Percentiles rank a stretch among this genome's conserved stretches.
Conservation (phyloP, 2,113 vertebrate species). For the Passer domesticus region DNA sequence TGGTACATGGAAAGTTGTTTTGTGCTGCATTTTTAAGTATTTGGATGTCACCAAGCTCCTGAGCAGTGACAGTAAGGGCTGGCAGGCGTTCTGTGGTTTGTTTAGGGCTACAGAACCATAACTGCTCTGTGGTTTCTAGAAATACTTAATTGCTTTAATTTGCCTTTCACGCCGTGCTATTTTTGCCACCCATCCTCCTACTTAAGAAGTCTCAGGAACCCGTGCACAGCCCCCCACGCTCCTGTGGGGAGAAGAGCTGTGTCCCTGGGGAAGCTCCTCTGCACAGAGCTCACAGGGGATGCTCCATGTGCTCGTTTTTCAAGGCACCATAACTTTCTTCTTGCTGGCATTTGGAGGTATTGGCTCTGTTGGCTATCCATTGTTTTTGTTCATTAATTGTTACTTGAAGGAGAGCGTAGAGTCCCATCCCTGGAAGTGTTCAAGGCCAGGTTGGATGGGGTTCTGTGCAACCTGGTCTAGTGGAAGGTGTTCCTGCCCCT, state of each 20-base stretch:
- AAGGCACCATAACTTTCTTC: not conserved
- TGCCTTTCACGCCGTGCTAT: not conserved
- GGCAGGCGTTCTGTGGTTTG: not conserved
- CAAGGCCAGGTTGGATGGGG: not conserved
- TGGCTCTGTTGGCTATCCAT: not conserved
- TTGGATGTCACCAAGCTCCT: not conserved
- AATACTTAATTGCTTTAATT: not conserved
- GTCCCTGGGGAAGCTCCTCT: not conserved
- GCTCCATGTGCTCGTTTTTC: not conserved
- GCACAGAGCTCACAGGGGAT: not conserved
- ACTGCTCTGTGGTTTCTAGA: not conserved
- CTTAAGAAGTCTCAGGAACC: not conserved
- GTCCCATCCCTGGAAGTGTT: not conserved
- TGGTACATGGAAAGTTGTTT: not conserved
- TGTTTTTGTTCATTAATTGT: not conserved
- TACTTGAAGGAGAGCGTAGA: not conserved
- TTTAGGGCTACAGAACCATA: not conserved
- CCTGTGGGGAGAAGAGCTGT: accelerated
- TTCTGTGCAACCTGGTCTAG: not conserved
- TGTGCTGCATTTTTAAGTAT: not conserved
- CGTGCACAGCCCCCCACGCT: accelerated
- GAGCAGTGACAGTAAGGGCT: not conserved
- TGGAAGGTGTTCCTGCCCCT: not conserved
- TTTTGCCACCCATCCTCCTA: not conserved
- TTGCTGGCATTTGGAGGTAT: not conserved